A percentile compares a stretch with the other conserved stretches of the same genome.
These are phyloP conservation scores for Panzeria rudis DNA, from an alignment of 2,888 invertebrate species.

Conservation along the genomic window DNA sequence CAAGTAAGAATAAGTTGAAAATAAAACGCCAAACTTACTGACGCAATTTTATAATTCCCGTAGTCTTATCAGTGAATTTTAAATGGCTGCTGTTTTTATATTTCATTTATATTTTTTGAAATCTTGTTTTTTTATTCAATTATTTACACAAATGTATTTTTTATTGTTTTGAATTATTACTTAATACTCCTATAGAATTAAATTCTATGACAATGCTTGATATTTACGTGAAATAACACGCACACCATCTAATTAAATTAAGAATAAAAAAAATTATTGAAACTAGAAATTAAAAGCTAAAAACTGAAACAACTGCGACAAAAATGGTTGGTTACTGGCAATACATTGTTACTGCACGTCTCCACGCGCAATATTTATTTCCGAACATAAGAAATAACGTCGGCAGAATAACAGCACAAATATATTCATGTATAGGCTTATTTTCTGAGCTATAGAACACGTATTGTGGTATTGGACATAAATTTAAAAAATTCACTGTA, in stretches of 20 bases:
- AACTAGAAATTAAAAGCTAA: not conserved
- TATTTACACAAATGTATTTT: constrained; percentile 48
- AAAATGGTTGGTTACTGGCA: too few relatives aligned
- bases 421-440: too few relatives aligned
- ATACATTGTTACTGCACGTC: too few relatives aligned
- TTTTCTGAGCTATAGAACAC: too few relatives aligned
- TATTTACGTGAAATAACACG: not conserved
- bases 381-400: too few relatives aligned
- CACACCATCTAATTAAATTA: not conserved
- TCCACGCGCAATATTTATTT: too few relatives aligned
- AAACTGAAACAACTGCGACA: not conserved
- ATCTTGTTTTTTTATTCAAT: constrained; percentile 2
- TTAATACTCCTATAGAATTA: not conserved
- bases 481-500: too few relatives aligned
- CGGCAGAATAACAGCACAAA: too few relatives aligned
- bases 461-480: too few relatives aligned
- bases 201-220: not conserved
- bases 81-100: not conserved
- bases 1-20: constrained; percentile 3
- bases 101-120: not conserved
- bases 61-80: constrained; percentile 50
- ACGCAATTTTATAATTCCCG: constrained; percentile 39
- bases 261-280: not conserved
- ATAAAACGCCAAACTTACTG: constrained; percentile 1
- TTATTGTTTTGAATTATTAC: constrained; percentile 5